Conservation (phyloP, 2,888 invertebrate genomes). For the Nemoura dubitans region DNA sequence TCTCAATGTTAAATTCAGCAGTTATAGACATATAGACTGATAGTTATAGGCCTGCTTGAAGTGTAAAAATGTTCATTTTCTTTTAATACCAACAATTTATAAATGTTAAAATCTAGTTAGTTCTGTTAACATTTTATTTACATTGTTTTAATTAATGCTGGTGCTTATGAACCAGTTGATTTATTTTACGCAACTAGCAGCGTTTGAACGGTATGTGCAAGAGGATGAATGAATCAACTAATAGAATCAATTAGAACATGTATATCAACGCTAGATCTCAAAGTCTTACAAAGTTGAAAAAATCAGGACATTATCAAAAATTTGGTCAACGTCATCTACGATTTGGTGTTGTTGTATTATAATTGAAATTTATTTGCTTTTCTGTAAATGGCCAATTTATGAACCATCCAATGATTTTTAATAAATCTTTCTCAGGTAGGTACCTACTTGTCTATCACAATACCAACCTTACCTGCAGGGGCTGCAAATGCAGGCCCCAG, state of each 20-base stretch:
- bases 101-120: not conserved
- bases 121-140: not conserved
- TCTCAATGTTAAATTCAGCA: not conserved
- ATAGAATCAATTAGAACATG: too few species aligned
- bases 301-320: not conserved
- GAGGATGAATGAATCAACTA: too few species aligned
- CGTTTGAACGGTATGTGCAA: too few species aligned
- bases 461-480: not conserved
- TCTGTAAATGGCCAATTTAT: not conserved
- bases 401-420: not conserved
- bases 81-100: not conserved
- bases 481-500: too few species aligned
- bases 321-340: not conserved
- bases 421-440: slow-evolving; percentile 12
- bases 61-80: not conserved
- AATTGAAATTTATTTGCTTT: not conserved
- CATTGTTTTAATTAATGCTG: too few species aligned
- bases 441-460: not conserved
- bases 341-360: too few species aligned
- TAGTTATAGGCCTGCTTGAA: not conserved
- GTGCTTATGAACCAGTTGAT: too few species aligned
- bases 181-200: too few species aligned
- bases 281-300: not conserved
- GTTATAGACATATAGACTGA: slow-evolving; percentile 12
- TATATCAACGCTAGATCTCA: too few species aligned